Conservation (phyloP, 2,888 invertebrate genomes). For the Eristalinus sepulchralis region DNA sequence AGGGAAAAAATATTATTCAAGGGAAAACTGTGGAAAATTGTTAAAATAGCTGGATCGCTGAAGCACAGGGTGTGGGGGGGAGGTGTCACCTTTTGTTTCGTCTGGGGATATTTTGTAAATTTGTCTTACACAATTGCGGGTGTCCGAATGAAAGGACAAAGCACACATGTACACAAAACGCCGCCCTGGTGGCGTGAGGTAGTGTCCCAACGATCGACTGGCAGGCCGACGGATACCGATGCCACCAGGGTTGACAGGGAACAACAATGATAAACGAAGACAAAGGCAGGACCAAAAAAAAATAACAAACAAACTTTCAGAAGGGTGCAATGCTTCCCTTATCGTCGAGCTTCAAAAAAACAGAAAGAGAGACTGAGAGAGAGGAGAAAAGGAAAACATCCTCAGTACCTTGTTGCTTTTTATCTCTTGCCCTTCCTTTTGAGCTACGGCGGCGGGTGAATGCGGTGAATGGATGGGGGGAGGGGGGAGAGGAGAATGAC, state of each 20-base stretch:
- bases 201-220: slow-evolving; percentile 16
- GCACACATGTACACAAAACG: slow-evolving; percentile 5
- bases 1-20: slow-evolving; percentile 44
- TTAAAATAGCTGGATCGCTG: slow-evolving; percentile 1
- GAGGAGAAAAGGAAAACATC: background rate
- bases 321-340: background rate
- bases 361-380: background rate
- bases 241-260: slow-evolving; percentile 33
- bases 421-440: slow-evolving; percentile 13
- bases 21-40: slow-evolving; percentile 43
- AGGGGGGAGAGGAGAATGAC: background rate
- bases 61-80: background rate
- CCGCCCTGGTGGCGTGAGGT: background rate
- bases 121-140: slow-evolving; percentile 40
- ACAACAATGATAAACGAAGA: slow-evolving; percentile 51
- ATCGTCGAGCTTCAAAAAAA: too few relatives aligned
- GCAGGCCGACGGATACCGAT: slow-evolving; percentile 10
- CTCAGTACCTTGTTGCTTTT: slow-evolving; percentile 31
- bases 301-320: background rate
- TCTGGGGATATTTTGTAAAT: slow-evolving; percentile 48
- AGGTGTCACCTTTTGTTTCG: slow-evolving; percentile 26
- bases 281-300: background rate
- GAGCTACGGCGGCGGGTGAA: slow-evolving; percentile 2
- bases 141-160: slow-evolving; percentile 27
- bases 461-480: background rate